Percentiles rank a stretch among this genome's conserved stretches.
phyloP scores from a whole-genome alignment of 2,888 invertebrate genomes.

The Pelosia muscerda region DNA sequence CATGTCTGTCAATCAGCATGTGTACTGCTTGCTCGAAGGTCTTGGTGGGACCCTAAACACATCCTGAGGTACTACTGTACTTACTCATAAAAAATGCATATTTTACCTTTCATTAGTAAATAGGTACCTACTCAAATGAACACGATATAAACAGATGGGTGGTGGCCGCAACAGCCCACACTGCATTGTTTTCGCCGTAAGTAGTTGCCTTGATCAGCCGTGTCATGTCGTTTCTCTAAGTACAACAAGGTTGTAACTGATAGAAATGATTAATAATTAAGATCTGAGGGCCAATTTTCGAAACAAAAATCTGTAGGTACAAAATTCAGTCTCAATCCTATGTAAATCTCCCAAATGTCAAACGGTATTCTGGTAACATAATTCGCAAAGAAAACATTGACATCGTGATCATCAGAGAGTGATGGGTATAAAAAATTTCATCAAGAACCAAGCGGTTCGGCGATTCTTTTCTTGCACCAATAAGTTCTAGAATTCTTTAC shows the following conservation, averaged over 20 bases:
- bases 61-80: neutral
- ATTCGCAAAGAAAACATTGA: too few species aligned
- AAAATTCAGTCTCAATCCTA: too few species aligned
- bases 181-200: conserved; percentile 56
- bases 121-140: conserved; percentile 6
- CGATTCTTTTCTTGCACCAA: too few species aligned
- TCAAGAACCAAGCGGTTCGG: too few species aligned
- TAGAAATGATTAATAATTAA: conserved; percentile 50
- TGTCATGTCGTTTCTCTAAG: conserved; percentile 60
- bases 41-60: neutral
- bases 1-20: too few species aligned
- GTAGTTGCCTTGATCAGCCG: conserved; percentile 61
- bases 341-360: too few species aligned
- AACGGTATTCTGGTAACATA: too few species aligned
- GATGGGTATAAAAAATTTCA: too few species aligned
- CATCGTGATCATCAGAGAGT: too few species aligned
- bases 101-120: conserved; percentile 10
- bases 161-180: conserved; percentile 55
- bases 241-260: conserved; percentile 58
- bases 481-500: too few species aligned
- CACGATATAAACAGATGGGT: conserved; percentile 23
- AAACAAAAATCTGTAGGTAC: too few species aligned
- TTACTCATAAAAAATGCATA: neutral
- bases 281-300: conserved; percentile 28
- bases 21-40: neutral